These are phyloP conservation scores for Tauraco erythrolophus DNA, from an alignment of 2,113 vertebrate genomes.

Conservation along the genomic window DNA sequence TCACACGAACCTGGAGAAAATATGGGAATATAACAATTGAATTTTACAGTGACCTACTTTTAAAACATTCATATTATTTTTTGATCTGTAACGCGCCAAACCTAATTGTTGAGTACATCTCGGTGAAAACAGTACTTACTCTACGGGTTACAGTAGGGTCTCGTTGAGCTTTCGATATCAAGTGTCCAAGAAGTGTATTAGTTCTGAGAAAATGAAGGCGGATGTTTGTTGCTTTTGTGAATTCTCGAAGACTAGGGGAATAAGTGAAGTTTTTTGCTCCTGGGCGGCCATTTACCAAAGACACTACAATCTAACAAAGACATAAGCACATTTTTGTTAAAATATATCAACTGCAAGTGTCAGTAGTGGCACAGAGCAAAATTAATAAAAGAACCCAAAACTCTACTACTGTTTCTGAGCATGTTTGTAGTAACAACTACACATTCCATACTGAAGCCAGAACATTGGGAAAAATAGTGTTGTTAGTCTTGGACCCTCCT, in stretches of 20 bases:
- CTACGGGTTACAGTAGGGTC: conserved; percentile 90
- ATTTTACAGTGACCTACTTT: no score
- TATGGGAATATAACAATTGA: not conserved
- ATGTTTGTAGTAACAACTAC: not conserved
- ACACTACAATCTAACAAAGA: conserved; percentile 85
- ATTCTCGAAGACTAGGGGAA: conserved; percentile 83
- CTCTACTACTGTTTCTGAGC: not conserved
- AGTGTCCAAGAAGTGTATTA: conserved; percentile 90
- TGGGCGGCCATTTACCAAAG: conserved; percentile 89
- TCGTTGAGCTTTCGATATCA: conserved; percentile 89
- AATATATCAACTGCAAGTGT: not conserved
- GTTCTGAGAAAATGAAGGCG: conserved; percentile 89
- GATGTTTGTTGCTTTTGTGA: conserved; percentile 92
- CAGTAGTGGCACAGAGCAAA: not conserved
- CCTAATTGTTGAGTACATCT: accelerated
- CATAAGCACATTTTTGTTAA: not conserved
- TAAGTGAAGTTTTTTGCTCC: conserved; percentile 88
- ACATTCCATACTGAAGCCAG: not conserved
- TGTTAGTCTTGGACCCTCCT: not conserved
- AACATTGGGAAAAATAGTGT: not conserved
- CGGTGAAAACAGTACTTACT: conserved; percentile 72
- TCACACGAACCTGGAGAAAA: not conserved
- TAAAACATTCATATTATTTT: not conserved
- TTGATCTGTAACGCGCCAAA: not conserved
- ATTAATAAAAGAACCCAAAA: not conserved